Conservation (phyloP, 2,888 invertebrate genomes). For the Tigriopus californicus region DNA sequence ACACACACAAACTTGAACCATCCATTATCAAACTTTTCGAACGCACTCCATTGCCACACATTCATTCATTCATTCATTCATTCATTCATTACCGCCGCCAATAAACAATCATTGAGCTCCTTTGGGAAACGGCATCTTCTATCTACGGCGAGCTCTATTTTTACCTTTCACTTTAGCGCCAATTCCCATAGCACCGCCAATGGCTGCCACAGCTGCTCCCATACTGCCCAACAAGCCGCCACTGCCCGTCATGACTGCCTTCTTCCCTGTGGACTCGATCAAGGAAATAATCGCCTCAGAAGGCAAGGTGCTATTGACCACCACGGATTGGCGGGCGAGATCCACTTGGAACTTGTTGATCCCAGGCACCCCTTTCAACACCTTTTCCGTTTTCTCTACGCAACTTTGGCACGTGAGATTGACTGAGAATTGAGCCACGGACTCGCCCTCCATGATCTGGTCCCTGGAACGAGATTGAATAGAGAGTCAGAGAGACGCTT, state of each 20-base stretch:
- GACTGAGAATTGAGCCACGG: constrained; percentile 20
- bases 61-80: too few relatives aligned
- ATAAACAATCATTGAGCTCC: too few relatives aligned
- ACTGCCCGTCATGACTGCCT: constrained; percentile 58
- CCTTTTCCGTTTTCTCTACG: constrained; percentile 18
- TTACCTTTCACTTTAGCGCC: neutral
- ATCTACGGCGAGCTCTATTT: too few relatives aligned
- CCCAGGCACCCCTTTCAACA: constrained; percentile 24
- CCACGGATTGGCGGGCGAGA: constrained; percentile 42
- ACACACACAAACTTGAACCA: too few relatives aligned
- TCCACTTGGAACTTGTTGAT: constrained; percentile 35
- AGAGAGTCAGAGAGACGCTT: too few relatives aligned
- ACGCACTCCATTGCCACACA: too few relatives aligned
- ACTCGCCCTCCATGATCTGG: constrained; percentile 13
- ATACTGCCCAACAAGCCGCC: constrained; percentile 36
- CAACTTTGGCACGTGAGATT: constrained; percentile 19
- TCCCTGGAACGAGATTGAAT: too few relatives aligned
- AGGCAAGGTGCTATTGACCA: constrained; percentile 46
- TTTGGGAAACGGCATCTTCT: too few relatives aligned
- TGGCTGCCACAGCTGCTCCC: constrained; percentile 50
- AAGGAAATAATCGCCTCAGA: constrained; percentile 36
- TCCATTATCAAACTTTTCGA: too few relatives aligned
- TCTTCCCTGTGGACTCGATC: constrained; percentile 42
- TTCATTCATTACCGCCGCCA: too few relatives aligned
- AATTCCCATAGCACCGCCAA: constrained; percentile 24